Percentiles rank a stretch among this genome's conserved stretches.
phyloP scores from a whole-genome alignment of 2,888 invertebrate genomes.

The Dendrolimus pini region DNA sequence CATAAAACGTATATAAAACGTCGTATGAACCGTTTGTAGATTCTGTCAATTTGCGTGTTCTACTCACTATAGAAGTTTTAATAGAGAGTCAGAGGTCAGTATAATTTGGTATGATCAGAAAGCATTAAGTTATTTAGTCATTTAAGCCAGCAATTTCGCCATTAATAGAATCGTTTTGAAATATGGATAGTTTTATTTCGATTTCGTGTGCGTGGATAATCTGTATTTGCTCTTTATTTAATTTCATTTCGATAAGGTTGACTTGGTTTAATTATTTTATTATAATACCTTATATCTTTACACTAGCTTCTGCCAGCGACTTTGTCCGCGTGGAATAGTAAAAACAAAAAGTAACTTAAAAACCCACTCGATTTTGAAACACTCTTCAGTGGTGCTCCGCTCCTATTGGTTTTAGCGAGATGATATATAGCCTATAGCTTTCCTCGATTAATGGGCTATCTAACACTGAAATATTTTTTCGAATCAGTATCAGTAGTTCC shows the following conservation, averaged over 20 bases:
- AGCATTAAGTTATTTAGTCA: slow-evolving; percentile 64
- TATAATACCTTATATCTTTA: too few species aligned
- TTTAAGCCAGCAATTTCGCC: slow-evolving; percentile 46
- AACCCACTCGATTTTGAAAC: too few species aligned
- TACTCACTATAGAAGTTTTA: neutral
- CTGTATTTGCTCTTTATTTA: slow-evolving; percentile 5
- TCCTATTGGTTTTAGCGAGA: too few species aligned
- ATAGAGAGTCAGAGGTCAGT: slow-evolving; percentile 24
- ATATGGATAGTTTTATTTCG: slow-evolving; percentile 44
- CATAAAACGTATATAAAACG: neutral
- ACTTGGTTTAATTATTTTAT: too few species aligned
- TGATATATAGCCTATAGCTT: too few species aligned
- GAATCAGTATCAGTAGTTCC: too few species aligned
- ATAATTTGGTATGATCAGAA: slow-evolving; percentile 24
- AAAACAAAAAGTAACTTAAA: too few species aligned
- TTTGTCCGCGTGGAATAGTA: too few species aligned
- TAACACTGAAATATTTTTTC: too few species aligned
- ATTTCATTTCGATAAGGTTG: neutral
- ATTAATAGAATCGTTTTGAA: slow-evolving; percentile 57
- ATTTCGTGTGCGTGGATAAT: slow-evolving; percentile 6
- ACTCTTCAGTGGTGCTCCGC: too few species aligned
- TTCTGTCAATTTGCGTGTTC: neutral
- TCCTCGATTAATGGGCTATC: too few species aligned
- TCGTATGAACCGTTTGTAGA: slow-evolving; percentile 6
- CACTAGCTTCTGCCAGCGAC: too few species aligned